Evolutionary conservation across 2,797 vertebrate genomes (phyloP), one percentile per base, ranked within the genome.

Genomic region (Schizopygopsis malacanthus): DNA sequence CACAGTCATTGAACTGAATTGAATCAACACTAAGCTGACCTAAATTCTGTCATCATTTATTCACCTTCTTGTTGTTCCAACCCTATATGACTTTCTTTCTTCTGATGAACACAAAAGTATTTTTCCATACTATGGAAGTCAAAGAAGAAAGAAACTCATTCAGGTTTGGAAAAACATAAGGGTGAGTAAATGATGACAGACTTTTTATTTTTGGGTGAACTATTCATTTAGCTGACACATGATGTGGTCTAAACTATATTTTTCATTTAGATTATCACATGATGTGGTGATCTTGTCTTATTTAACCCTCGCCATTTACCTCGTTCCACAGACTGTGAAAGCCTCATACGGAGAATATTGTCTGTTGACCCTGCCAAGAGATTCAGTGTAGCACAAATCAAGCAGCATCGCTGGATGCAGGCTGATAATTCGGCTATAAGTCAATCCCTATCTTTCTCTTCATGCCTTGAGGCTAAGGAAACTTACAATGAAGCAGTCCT

Each of bases 271-370:
- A 37, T 70, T 22, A 41, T 39, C 20, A 41, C 18, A 70, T 22
- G 39, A 22, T 43, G 8, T 75, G 8, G 8, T 33, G n/a, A 28
- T 47, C 15, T 73, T 47, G n/a, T 76, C 70, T 72, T 77, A 2
- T 33, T 65, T 63, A 15, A 54, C 18, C 2, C 18, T 56, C 43
- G 52, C 10, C 28, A 12, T 76, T 54, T 18, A 15, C 16, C 2
- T 59, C 3, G 3, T 67, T 25, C 4, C 11, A 50, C 90, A 97
- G 96, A 96, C 84, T 97, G 96, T 90, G 96, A 97, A 83, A 96
- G 96, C 89, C 94, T 97, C 39, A 96, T 97, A 87, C 94, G 96
- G 82, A 95, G 95, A 56, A 97, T 97, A 96, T 76, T 97, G 93
- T 95, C 96, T 6, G 91, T 97, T 52, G 96, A 97, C 88, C 96